Conservation (phyloP, 2,888 invertebrate genomes). For the Nipponacmea schrenckii region DNA sequence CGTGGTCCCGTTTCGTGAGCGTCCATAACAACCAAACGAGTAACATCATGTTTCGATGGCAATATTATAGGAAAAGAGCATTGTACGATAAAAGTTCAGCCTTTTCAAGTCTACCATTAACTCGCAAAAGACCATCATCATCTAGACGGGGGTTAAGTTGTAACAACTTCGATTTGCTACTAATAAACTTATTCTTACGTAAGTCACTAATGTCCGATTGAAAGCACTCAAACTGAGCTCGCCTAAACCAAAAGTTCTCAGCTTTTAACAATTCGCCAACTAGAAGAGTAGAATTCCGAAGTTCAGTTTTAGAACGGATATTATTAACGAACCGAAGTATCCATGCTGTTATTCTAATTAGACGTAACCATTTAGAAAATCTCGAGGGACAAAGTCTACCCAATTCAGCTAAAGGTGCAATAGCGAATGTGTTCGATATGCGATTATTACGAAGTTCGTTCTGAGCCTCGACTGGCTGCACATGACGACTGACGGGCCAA, state of each 20-base stretch:
- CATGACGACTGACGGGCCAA: background rate
- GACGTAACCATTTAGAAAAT: background rate
- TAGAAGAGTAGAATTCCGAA: background rate
- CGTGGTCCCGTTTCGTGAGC: too few species aligned
- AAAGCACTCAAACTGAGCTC: background rate
- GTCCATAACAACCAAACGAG: conserved; percentile 13
- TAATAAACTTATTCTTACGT: background rate
- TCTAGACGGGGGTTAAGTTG: background rate
- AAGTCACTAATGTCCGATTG: background rate
- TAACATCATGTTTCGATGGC: conserved; percentile 24
- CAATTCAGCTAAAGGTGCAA: background rate
- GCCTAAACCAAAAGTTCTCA: background rate
- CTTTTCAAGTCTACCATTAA: conserved; percentile 17
- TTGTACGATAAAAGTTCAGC: conserved; percentile 29
- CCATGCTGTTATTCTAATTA: background rate
- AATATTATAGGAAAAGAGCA: conserved; percentile 21
- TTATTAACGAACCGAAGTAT: background rate
- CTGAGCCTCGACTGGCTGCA: background rate
- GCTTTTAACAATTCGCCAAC: background rate
- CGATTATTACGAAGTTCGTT: background rate
- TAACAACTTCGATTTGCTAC: background rate
- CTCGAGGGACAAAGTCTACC: background rate
- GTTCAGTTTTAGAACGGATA: background rate
- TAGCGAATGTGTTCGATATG: background rate
- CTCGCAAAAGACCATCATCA: conserved; percentile 9